Conservation (phyloP, 2,888 invertebrate species). For the Calameuta filiformis region DNA sequence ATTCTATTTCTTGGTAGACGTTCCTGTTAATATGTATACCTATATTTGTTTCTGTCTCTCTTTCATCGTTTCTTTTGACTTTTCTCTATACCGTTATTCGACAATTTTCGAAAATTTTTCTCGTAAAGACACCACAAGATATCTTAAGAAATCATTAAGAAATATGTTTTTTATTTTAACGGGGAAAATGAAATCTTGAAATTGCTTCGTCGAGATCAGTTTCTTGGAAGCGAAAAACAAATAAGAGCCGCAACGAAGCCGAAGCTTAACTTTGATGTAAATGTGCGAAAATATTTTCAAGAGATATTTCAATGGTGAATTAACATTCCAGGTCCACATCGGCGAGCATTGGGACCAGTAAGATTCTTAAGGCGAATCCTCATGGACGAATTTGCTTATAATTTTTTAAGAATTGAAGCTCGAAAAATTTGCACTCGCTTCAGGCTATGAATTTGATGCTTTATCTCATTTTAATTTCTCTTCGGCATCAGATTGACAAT, state of each 20-base stretch:
- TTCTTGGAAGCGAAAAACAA: neutral
- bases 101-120: neutral
- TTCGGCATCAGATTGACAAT: neutral
- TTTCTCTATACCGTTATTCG: neutral
- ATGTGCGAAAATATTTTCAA: neutral
- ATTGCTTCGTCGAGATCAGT: neutral
- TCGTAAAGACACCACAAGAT: neutral
- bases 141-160: neutral
- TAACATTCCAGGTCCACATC: too few relatives aligned
- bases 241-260: neutral
- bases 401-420: neutral
- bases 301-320: neutral
- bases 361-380: neutral
- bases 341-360: too few relatives aligned
- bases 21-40: neutral
- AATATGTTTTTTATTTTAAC: neutral
- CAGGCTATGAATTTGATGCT: neutral
- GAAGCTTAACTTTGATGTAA: neutral
- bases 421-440: neutral
- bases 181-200: neutral
- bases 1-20: neutral
- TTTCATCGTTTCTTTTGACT: neutral
- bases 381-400: neutral
- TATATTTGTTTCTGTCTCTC: constrained; percentile 6
- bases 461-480: neutral